Conservation (phyloP, 35 echinoderm and acorn worm species). For the Diadema setosum region DNA sequence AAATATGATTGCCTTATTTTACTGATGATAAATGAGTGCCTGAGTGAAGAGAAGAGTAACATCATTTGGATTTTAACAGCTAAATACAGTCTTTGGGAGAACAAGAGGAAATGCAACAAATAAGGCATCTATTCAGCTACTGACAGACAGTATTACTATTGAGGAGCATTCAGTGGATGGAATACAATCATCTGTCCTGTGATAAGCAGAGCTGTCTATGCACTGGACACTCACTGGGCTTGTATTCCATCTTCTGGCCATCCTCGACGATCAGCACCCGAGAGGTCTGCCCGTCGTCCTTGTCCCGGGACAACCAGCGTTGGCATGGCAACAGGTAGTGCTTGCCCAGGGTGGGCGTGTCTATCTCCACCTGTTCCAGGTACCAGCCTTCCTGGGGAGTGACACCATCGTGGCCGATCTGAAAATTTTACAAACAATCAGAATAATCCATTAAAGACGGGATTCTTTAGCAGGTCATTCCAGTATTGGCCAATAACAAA, state of each 20-base stretch:
- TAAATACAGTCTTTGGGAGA: background rate
- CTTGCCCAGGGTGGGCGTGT: conserved; percentile 86
- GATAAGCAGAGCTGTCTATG: too few species aligned
- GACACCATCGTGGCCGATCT: conserved; percentile 96
- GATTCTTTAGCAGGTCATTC: too few species aligned
- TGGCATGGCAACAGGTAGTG: conserved; percentile 91
- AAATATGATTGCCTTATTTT: background rate
- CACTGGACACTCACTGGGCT: conserved; percentile 92
- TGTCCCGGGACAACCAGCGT: conserved; percentile 95
- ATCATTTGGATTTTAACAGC: background rate
- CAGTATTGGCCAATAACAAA: too few species aligned
- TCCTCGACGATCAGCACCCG: conserved; percentile 66
- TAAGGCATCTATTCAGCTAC: background rate
- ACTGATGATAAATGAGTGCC: background rate
- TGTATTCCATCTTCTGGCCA: conserved; percentile 69
- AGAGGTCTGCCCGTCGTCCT: conserved; percentile 88
- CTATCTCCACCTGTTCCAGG: conserved; percentile 88
- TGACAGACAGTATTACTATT: background rate
- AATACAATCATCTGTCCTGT: background rate
- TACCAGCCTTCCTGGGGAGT: conserved; percentile 94
- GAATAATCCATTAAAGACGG: too few species aligned
- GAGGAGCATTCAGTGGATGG: background rate
- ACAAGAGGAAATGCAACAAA: background rate
- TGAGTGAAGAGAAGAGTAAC: background rate
- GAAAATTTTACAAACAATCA: background rate